Conservation (phyloP, 92 coral and sea anemone species). For the Porites lobata region DNA sequence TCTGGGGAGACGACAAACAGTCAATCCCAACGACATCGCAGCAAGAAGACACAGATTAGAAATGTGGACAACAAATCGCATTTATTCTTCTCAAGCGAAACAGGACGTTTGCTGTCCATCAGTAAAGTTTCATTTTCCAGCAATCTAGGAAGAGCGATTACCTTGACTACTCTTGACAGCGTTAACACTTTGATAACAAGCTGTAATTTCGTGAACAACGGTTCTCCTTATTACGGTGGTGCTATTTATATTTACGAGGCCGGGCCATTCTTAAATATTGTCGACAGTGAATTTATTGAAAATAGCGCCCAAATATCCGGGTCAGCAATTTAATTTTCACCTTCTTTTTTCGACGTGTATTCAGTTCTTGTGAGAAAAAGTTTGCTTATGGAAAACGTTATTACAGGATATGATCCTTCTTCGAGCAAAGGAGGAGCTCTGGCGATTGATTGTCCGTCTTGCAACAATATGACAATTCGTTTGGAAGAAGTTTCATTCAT, state of each 20-base stretch:
- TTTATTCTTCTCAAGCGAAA: background rate
- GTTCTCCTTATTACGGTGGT: conserved; percentile 1
- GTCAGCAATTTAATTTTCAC: background rate
- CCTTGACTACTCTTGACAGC: background rate
- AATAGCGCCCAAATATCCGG: conserved; percentile 21
- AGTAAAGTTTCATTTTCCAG: background rate
- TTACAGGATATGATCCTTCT: background rate
- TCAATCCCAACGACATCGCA: background rate
- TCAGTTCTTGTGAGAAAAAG: background rate
- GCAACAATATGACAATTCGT: background rate
- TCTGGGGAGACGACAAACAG: background rate
- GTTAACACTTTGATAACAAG: background rate
- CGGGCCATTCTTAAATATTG: background rate
- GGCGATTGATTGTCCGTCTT: background rate
- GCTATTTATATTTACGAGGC: background rate
- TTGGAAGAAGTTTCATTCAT: background rate
- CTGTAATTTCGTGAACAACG: conserved; percentile 6
- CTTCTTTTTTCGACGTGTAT: background rate
- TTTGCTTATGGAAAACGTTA: background rate
- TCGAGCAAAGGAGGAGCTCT: background rate
- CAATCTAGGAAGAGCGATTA: conserved; percentile 3
- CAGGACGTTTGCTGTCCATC: background rate
- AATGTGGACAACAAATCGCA: background rate
- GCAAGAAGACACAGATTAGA: background rate
- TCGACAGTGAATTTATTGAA: conserved; percentile 3